Evolutionary conservation across 1,140 invertebrate species (phyloP), one percentile per base, ranked within the genome.

Genomic region (Meteorus sp.): DNA sequence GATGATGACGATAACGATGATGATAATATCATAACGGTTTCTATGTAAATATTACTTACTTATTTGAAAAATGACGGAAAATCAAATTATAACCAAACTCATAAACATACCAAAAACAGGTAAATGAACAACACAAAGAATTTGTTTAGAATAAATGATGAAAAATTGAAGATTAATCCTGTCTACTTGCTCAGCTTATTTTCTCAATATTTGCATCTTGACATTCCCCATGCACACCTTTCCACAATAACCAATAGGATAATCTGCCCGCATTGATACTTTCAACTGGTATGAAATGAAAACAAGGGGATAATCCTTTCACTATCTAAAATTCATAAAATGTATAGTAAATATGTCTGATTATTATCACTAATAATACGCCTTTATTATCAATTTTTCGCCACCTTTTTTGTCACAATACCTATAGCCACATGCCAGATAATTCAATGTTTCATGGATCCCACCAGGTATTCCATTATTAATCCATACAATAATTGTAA

Each of bases 121-220:
- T n/a, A n/a, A n/a, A n/a, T n/a, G n/a, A n/a, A n/a, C n/a, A n/a
- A 52, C 27, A 69, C 74, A 71, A 69, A 59, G 53, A 75, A 66
- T 77, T 78, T 78, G 74, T 80, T 76, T 80, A 80, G 78, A 80
- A 80, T 80, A 80, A 80, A 80, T 76, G 68, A 75, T 77, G n/a
- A n/a, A n/a, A 75, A 78, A 78, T 76, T 78, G 70, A 76, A 68
- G 67, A 77, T 77, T 63, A 74, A 61, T 19, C 31, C 52, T 67
- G 19, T 64, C 44, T 35, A 44, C 27, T 55, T 55, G 20, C 23
- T 22, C 25, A 33, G 19, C 31, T 13, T 33, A 6, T 15, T 17
- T 20, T 20, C 33, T 11, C 17, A 17, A 33, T 37, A 15, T 37
- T 52, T 20, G 19, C 27, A 39, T 33, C 29, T 11, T 33, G 6